A percentile compares a stretch with the other conserved stretches of the same genome.
Conservation (phyloP, 2,113 vertebrate species). For the Crotalus helleri region DNA sequence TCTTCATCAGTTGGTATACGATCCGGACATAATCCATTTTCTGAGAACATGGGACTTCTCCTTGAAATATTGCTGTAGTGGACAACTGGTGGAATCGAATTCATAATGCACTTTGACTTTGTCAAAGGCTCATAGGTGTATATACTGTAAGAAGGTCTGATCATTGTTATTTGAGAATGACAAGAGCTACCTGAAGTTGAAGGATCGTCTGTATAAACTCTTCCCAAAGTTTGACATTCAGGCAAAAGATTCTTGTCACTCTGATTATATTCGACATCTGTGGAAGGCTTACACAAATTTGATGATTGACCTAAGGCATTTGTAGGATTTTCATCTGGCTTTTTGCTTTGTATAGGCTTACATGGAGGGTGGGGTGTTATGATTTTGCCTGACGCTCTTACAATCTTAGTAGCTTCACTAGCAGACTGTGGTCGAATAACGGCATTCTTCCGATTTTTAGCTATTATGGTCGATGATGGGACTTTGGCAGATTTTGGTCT, state of each 20-base stretch:
- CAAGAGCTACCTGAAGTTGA: slow-evolving; percentile 32
- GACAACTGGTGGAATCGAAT: slow-evolving; percentile 8
- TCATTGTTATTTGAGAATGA: slow-evolving; percentile 47
- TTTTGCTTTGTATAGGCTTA: slow-evolving; percentile 48
- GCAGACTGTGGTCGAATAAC: slow-evolving; percentile 68
- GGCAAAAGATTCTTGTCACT: slow-evolving; percentile 44
- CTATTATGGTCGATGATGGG: slow-evolving; percentile 46
- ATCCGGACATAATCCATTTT: slow-evolving; percentile 66
- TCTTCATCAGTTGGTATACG: slow-evolving; percentile 79
- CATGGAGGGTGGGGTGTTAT: slow-evolving; percentile 76
- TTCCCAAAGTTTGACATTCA: slow-evolving; percentile 48
- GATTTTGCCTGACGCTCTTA: slow-evolving; percentile 68
- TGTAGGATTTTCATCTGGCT: slow-evolving; percentile 30
- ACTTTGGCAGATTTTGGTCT: slow-evolving; percentile 62
- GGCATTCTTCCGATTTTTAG: slow-evolving; percentile 68
- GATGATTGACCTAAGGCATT: slow-evolving; percentile 38
- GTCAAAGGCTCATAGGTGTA: slow-evolving; percentile 52
- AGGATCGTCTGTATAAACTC: slow-evolving; percentile 43
- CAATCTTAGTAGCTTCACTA: slow-evolving; percentile 65
- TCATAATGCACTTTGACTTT: slow-evolving; percentile 51
- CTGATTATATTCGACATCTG: slow-evolving; percentile 32
- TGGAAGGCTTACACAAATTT: slow-evolving; percentile 47
- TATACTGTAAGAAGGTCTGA: slow-evolving; percentile 40
- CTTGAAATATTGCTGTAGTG: slow-evolving; percentile 52
- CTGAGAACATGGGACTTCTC: slow-evolving; percentile 48